Evolutionary conservation across 2,888 invertebrate species (phyloP).

Genomic region (Lacanobia wlatinum): DNA sequence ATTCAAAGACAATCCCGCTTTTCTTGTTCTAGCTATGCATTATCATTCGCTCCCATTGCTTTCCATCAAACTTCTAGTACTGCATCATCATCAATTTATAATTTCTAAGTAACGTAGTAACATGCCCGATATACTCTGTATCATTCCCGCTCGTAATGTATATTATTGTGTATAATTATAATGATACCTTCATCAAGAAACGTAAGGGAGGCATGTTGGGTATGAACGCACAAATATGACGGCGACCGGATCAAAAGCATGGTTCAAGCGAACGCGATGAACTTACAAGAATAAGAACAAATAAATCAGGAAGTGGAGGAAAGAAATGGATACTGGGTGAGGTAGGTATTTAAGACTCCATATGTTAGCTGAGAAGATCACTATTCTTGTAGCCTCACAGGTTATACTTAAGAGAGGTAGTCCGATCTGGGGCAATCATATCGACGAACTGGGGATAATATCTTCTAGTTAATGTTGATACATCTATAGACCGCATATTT

Average conservation of each 20-base stretch:
- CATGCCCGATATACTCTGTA: slow-evolving; percentile 80
- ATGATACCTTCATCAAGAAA: slow-evolving; percentile 80
- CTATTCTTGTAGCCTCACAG: not conserved
- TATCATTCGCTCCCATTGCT: not conserved
- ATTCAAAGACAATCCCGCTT: slow-evolving; percentile 20
- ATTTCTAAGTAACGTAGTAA: slow-evolving; percentile 75
- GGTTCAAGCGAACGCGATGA: not conserved
- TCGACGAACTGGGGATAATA: not conserved
- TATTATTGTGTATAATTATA: slow-evolving; percentile 82
- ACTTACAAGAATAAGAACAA: slow-evolving; percentile 1
- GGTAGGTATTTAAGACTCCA: slow-evolving; percentile 2
- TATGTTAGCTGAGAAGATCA: not conserved
- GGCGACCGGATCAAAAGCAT: slow-evolving; percentile 7
- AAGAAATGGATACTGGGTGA: not conserved
- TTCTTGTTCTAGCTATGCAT: slow-evolving; percentile 22
- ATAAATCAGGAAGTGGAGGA: not conserved
- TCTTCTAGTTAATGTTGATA: not conserved
- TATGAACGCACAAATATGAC: slow-evolving; percentile 57
- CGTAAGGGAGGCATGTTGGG: slow-evolving; percentile 72
- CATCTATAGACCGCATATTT: not conserved
- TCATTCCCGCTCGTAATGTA: slow-evolving; percentile 85
- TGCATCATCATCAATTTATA: slow-evolving; percentile 43
- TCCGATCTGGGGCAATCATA: not conserved
- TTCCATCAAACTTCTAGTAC: slow-evolving; percentile 14
- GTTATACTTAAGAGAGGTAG: not conserved